These are phyloP conservation scores for Amniataba percoides DNA, from an alignment of 2,797 vertebrate species.

Conservation along the genomic window DNA sequence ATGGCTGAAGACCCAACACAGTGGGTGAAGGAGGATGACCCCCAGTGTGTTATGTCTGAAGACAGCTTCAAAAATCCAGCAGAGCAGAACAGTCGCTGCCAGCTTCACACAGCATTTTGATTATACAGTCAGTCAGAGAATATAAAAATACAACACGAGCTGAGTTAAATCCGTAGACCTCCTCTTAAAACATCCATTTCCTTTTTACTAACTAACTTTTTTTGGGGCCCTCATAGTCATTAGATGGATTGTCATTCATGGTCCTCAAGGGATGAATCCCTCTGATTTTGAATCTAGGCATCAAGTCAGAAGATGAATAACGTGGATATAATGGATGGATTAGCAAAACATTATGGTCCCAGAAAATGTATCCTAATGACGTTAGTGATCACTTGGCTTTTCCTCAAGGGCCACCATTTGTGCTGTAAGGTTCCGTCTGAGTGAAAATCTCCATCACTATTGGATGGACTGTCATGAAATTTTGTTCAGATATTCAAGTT, in stretches of 20 bases:
- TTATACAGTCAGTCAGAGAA: background rate
- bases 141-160: background rate
- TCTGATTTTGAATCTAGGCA: background rate
- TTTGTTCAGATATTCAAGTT: background rate
- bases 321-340: background rate
- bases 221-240: no score
- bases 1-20: background rate
- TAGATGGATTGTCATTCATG: background rate
- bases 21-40: background rate
- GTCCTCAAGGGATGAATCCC: background rate
- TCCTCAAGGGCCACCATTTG: background rate
- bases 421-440: no score
- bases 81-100: constrained; percentile 9
- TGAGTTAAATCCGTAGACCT: background rate
- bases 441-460: background rate
- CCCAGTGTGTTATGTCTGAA: constrained; percentile 1
- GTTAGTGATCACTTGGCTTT: background rate
- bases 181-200: background rate
- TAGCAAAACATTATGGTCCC: background rate
- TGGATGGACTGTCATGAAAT: background rate
- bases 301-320: background rate
- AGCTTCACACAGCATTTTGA: background rate
- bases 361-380: background rate
- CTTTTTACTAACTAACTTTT: background rate
- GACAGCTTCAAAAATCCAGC: background rate